Evolutionary conservation across 2,797 vertebrate species (phyloP).

Genomic region (Amblyopsis hoosieri): DNA sequence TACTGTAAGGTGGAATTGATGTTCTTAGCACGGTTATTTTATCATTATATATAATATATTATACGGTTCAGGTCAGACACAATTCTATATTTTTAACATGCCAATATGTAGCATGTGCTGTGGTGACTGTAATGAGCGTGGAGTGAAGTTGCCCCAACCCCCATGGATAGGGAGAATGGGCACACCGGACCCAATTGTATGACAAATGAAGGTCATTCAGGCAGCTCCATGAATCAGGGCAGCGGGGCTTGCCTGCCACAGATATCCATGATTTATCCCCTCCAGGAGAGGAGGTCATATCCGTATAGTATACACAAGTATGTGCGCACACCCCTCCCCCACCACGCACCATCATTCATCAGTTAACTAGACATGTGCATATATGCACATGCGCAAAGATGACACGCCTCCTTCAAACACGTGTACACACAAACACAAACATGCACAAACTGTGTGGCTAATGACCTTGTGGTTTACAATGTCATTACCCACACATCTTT

Average conservation of each 20-base stretch:
- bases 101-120: no score
- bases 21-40: no score
- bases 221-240: slow-evolving; percentile 67
- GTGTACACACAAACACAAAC: background rate
- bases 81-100: no score
- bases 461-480: slow-evolving; percentile 38
- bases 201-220: slow-evolving; percentile 63
- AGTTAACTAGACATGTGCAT: background rate
- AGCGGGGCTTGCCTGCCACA: slow-evolving; percentile 45
- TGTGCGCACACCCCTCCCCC: slow-evolving; percentile 19
- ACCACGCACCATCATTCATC: background rate
- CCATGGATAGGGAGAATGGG: no score
- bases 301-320: slow-evolving; percentile 38
- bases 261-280: slow-evolving; percentile 64
- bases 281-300: slow-evolving; percentile 58
- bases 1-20: no score
- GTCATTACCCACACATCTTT: slow-evolving; percentile 61
- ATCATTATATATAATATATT: no score
- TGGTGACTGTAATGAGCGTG: no score
- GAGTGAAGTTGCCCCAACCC: no score
- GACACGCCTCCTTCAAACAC: no score
- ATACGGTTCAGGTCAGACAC: no score
- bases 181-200: slow-evolving; percentile 45
- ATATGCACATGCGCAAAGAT: background rate
- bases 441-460: background rate